Evolutionary conservation across 2,888 invertebrate genomes (phyloP).

Genomic region (Hipparchia sbordonii): DNA sequence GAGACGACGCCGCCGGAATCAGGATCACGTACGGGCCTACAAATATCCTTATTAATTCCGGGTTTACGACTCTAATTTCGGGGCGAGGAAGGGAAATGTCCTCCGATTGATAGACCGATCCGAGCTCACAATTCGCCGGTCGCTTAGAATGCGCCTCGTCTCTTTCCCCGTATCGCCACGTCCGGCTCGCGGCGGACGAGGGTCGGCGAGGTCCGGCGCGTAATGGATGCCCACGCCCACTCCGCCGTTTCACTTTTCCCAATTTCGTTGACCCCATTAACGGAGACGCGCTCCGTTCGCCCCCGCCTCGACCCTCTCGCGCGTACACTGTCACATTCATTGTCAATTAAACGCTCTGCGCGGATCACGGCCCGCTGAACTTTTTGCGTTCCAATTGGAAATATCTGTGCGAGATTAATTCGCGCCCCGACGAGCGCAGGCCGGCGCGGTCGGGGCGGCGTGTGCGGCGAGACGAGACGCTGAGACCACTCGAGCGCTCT

Average conservation of each 20-base stretch:
- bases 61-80: slow-evolving; percentile 45
- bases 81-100: slow-evolving; percentile 31
- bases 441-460: slow-evolving; percentile 24
- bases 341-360: slow-evolving; percentile 68
- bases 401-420: slow-evolving; percentile 50
- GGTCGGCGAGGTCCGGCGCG: slow-evolving; percentile 48
- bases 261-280: slow-evolving; percentile 77
- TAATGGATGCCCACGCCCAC: slow-evolving; percentile 60
- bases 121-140: slow-evolving; percentile 46
- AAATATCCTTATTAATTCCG: slow-evolving; percentile 64
- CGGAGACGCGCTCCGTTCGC: slow-evolving; percentile 65
- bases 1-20: slow-evolving; percentile 44
- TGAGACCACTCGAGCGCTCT: slow-evolving; percentile 50
- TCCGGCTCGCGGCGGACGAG: slow-evolving; percentile 50
- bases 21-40: slow-evolving; percentile 54
- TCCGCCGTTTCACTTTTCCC: slow-evolving; percentile 74
- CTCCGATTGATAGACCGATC: slow-evolving; percentile 43
- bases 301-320: slow-evolving; percentile 54
- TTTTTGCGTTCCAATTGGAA: slow-evolving; percentile 48
- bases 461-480: slow-evolving; percentile 44
- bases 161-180: slow-evolving; percentile 47
- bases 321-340: slow-evolving; percentile 64
- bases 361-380: slow-evolving; percentile 54
- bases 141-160: slow-evolving; percentile 47
- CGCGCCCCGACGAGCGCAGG: slow-evolving; percentile 44